phyloP scores from a whole-genome alignment of 2,797 vertebrate species.

The Trematomus bernacchii region DNA sequence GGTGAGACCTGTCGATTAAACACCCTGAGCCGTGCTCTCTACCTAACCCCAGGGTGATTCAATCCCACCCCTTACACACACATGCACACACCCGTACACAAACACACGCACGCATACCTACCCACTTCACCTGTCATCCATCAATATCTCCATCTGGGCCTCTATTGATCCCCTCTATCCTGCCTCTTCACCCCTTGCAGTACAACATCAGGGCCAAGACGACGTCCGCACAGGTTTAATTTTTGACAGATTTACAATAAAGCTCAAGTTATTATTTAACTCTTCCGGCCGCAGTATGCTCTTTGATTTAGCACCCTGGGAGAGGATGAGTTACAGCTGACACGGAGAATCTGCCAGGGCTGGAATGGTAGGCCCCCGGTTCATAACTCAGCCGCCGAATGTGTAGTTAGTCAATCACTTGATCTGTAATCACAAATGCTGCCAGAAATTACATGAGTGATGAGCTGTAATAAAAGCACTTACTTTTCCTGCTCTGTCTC shows the following conservation, averaged over 20 bases:
- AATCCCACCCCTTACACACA: slow-evolving; percentile 65
- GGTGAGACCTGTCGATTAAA: slow-evolving; percentile 85
- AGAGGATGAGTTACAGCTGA: slow-evolving; percentile 85
- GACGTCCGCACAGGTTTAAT: slow-evolving; percentile 76
- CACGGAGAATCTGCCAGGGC: slow-evolving; percentile 80
- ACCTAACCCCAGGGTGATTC: slow-evolving; percentile 79
- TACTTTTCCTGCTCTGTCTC: slow-evolving; percentile 87
- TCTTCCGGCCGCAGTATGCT: slow-evolving; percentile 77
- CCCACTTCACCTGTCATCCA: slow-evolving; percentile 78
- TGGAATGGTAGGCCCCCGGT: slow-evolving; percentile 81
- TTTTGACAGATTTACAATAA: slow-evolving; percentile 86
- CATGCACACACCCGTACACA: slow-evolving; percentile 39
- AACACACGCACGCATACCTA: slow-evolving; percentile 51
- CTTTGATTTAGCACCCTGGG: slow-evolving; percentile 83
- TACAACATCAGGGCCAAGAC: slow-evolving; percentile 65
- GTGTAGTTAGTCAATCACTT: slow-evolving; percentile 99
- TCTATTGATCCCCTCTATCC: slow-evolving; percentile 79
- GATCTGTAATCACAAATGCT: slow-evolving; percentile 98
- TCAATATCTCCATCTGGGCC: slow-evolving; percentile 81
- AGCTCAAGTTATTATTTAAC: slow-evolving; percentile 86
- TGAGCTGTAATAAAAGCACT: slow-evolving; percentile 92
- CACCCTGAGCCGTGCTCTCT: slow-evolving; percentile 81
- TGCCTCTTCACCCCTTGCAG: slow-evolving; percentile 70
- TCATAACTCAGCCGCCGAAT: slow-evolving; percentile 94
- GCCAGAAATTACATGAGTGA: slow-evolving; percentile 97